phyloP scores from a whole-genome alignment of 2,888 invertebrate genomes.

The Drepana falcataria region DNA sequence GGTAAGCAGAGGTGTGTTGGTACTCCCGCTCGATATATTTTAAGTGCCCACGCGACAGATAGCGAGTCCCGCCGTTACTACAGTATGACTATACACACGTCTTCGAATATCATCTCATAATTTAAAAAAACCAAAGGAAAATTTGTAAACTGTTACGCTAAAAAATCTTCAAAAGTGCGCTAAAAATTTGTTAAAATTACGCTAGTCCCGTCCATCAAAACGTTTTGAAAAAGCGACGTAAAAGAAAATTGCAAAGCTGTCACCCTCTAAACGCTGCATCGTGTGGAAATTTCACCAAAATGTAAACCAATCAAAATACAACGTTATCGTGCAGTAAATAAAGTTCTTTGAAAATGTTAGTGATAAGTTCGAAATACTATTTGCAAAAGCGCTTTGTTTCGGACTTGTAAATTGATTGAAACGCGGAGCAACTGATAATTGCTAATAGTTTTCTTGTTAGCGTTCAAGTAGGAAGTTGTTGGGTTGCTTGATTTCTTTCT shows the following conservation, averaged over 20 bases:
- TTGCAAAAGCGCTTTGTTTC: constrained; percentile 52
- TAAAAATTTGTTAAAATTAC: too few relatives aligned
- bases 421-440: constrained; percentile 65
- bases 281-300: constrained; percentile 5
- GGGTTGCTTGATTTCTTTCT: constrained; percentile 52
- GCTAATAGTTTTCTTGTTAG: constrained; percentile 73
- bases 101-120: too few relatives aligned
- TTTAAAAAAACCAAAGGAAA: too few relatives aligned
- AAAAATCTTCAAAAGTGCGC: too few relatives aligned
- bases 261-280: constrained; percentile 37
- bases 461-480: constrained; percentile 49
- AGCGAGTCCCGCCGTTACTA: too few relatives aligned
- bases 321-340: constrained; percentile 12
- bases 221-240: constrained; percentile 17
- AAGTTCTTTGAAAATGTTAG: constrained; percentile 7
- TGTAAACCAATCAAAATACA: constrained; percentile 9
- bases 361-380: constrained; percentile 27
- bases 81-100: too few relatives aligned
- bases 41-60: too few relatives aligned
- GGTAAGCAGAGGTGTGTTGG: too few relatives aligned
- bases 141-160: too few relatives aligned
- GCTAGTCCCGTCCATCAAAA: too few relatives aligned
- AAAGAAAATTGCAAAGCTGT: constrained; percentile 45
- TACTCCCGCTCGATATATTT: too few relatives aligned
- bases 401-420: constrained; percentile 70